Base-by-base conservation (phyloP, 2,888 invertebrate genomes). In the Heliconius ethilla region DNA sequence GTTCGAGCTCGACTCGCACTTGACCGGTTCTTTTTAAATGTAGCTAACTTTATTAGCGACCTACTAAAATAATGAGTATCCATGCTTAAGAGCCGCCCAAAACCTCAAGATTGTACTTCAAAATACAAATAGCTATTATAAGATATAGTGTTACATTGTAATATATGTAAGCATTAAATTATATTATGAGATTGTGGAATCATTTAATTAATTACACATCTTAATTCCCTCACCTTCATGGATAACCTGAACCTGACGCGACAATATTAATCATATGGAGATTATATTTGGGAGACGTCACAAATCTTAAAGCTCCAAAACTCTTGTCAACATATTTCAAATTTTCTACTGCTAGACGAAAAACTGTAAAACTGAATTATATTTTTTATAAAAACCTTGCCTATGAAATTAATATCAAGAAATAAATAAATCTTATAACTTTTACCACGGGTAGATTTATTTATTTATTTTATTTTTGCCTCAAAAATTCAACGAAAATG, bases 221-320 rank as follows among this genome's bases (percentile, higher is more conserved):
- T 83, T 81, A 77, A 74, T 78, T 78, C 78, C 75, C 81, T 80
- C 78, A 79, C 80, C 80, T 79, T 69, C 78, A 70, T 65, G 69
- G 27, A 75, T 80, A 77, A 82, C 77, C 73, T 75, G 79, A 81
- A 82, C 80, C 80, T 77, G 75, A 81, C 79, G 77, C 75, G 55
- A 85, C 83, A 84, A 85, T 83, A 85, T 86, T 87, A 86, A 84
- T 86, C 59, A 45, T 84, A 85, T 51, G 63, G 37, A 69, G 69
- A 67, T 66, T 22, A 77, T 66, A 27, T 65, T 74, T 27, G 13
- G 40, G 29, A 63, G 63, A 74, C 63, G 25, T 45, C 29, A 27
- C 62, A 73, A 63, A 73, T 73, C 73, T 59, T 25, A 74, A 63
- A 25, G 25, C 40, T 63, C 40, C 59, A 6, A 27, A 27, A 27